Evolutionary conservation across 2,113 vertebrate species (phyloP).

Genomic region (Calypte anna): DNA sequence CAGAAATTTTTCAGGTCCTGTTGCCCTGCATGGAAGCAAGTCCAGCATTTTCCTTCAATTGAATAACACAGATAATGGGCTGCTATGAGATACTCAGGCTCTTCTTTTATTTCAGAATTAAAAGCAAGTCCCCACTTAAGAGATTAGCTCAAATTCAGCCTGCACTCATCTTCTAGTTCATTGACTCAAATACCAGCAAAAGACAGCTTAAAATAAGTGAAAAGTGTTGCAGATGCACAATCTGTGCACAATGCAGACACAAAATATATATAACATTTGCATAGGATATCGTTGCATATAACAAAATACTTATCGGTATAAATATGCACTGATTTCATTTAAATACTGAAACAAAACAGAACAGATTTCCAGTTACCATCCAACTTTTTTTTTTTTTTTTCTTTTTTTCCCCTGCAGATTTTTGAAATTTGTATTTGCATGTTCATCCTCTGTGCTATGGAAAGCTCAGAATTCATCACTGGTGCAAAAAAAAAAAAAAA

Average conservation of each 20-base stretch:
- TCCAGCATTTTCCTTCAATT: conserved; percentile 7
- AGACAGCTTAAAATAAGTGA: conserved; percentile 34
- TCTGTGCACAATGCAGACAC: background rate
- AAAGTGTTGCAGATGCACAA: conserved; percentile 7
- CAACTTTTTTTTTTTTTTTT: background rate
- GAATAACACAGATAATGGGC: conserved; percentile 38
- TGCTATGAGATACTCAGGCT: conserved; percentile 21
- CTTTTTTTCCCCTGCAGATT: background rate
- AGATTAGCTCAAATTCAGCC: conserved; percentile 39
- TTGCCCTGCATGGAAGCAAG: background rate
- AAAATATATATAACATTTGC: background rate
- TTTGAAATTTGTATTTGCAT: conserved; percentile 36
- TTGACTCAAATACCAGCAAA: conserved; percentile 39
- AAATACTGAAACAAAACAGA: background rate
- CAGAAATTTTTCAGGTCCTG: background rate
- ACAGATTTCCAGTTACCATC: conserved; percentile 7
- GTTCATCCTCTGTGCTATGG: background rate
- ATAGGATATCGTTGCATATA: background rate
- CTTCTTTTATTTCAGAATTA: conserved; percentile 54
- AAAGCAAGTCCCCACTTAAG: background rate
- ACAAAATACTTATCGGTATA: background rate
- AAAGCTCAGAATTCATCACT: conserved; percentile 39
- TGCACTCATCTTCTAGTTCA: background rate
- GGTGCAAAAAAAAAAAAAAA: conserved; percentile 24
- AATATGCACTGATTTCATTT: background rate